phyloP scores from a whole-genome alignment of 1,140 invertebrate species.

The Carcinoscorpius rotundicauda region DNA sequence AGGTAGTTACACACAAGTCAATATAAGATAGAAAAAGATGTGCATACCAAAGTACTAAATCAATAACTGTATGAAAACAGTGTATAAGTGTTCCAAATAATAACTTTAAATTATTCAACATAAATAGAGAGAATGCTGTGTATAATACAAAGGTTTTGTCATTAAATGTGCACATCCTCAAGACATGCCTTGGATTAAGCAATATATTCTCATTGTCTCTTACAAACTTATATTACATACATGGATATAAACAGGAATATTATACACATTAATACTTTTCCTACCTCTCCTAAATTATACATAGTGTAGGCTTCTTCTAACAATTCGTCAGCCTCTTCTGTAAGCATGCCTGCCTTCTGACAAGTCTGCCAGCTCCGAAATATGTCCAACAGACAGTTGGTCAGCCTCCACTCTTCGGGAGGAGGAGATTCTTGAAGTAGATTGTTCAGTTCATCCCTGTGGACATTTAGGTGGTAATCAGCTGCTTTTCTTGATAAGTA shows the following conservation, averaged over 20 bases:
- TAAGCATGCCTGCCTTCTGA: slow-evolving; percentile 7
- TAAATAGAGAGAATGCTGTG: slow-evolving; percentile 4
- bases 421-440: slow-evolving; percentile 15
- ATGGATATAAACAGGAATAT: background rate
- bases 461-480: slow-evolving; percentile 10
- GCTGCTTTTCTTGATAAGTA: slow-evolving; percentile 12
- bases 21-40: no score
- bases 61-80: no score
- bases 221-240: no score
- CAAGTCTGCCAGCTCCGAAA: slow-evolving; percentile 18
- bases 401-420: slow-evolving; percentile 16
- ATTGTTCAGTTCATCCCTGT: slow-evolving; percentile 18
- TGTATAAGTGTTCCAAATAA: background rate
- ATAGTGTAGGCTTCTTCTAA: slow-evolving; percentile 21
- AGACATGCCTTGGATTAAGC: background rate
- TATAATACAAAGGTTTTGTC: background rate
- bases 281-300: slow-evolving; percentile 21
- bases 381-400: slow-evolving; percentile 19
- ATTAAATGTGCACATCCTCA: background rate
- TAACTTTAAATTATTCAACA: background rate
- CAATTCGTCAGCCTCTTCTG: slow-evolving; percentile 18
- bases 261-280: background rate
- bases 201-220: background rate
- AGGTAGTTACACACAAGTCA: no score
- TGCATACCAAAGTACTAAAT: no score